Evolutionary conservation across 2,113 vertebrate genomes (phyloP), one percentile per base, ranked within the genome.

Genomic region (Rhabdornis inornatus): DNA sequence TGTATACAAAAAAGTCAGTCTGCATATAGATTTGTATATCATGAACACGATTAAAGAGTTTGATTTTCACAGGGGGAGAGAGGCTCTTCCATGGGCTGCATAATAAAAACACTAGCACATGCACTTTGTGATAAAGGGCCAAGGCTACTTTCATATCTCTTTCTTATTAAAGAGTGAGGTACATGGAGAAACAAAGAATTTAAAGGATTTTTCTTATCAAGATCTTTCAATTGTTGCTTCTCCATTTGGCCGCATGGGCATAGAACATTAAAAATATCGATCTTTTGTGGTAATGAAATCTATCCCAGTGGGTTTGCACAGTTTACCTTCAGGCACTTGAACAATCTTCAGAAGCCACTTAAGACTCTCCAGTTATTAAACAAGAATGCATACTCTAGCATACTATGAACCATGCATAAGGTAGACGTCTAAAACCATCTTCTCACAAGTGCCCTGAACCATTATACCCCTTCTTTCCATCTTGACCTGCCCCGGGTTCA

Each of bases 291-390:
- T 69, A 84, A 87, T 57, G 63, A 85, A 87, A 68, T 33, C 35
- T 64, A 21, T 52, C 75, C 57, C 37, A 44, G 31, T 57, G 82
- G 49, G 31, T 90, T 91, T 85, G 57, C 15, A 80, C 17, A n/a
- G 61, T 71, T 76, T 94, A 59, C 53, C 68, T 66, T 94, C 66
- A 94, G 90, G 88, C 63, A 65, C 61, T 76, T 72, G 44, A 94
- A 71, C 28, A 76, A 77, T 77, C 85, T 86, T 94, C 66, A 61
- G 37, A 91, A 92, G 53, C 53, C 27, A 3, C 17, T 23, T 60
- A 79, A 56, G 57, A 44, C 56, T 84, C 64, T 82, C 57, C 78
- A 79, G 40, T 61, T 55, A 44, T 77, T 72, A 83, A 83, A 83
- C 4, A 65, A n/a, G 61, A 82, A 82, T 2, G 5, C n/a, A 40